phyloP scores from a whole-genome alignment of 1,140 invertebrate species.

The Thaumetopoea pityocampa region DNA sequence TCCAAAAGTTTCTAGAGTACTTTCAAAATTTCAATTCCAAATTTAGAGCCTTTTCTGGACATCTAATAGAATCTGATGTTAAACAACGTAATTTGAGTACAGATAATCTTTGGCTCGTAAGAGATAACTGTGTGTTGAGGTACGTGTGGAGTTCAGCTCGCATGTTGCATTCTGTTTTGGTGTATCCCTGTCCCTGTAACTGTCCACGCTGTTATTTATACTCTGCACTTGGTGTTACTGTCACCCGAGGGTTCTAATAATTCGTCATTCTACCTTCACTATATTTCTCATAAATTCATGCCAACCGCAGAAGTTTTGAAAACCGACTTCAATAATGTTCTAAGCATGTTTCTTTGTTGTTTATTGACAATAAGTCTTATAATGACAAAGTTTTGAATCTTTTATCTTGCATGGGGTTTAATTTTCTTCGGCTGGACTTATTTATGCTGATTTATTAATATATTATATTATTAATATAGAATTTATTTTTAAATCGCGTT shows the following conservation, averaged over 20 bases:
- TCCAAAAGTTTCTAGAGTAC: conserved; percentile 21
- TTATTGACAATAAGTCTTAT: too few species aligned
- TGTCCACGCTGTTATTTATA: conserved; percentile 13
- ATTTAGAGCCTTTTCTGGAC: conserved; percentile 9
- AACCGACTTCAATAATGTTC: too few species aligned
- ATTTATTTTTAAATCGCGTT: too few species aligned
- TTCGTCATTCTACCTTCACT: conserved; percentile 5
- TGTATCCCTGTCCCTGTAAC: conserved; percentile 17
- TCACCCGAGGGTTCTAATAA: conserved; percentile 7
- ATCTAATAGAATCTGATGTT: conserved; percentile 5
- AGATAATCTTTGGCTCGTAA: neutral
- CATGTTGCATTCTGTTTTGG: conserved; percentile 27
- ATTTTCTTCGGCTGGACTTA: too few species aligned
- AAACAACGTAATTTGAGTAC: neutral
- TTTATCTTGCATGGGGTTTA: too few species aligned
- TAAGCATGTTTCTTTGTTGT: too few species aligned
- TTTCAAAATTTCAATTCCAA: conserved; percentile 15
- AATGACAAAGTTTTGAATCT: too few species aligned
- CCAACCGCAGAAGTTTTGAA: too few species aligned
- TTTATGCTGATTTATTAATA: too few species aligned
- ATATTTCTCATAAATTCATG: neutral
- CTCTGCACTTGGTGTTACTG: conserved; percentile 15
- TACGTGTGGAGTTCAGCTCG: conserved; percentile 24
- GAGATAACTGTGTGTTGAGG: conserved; percentile 14
- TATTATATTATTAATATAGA: too few species aligned